phyloP scores from a whole-genome alignment of 2,888 invertebrate genomes.

The Aproaerema taeniolella region DNA sequence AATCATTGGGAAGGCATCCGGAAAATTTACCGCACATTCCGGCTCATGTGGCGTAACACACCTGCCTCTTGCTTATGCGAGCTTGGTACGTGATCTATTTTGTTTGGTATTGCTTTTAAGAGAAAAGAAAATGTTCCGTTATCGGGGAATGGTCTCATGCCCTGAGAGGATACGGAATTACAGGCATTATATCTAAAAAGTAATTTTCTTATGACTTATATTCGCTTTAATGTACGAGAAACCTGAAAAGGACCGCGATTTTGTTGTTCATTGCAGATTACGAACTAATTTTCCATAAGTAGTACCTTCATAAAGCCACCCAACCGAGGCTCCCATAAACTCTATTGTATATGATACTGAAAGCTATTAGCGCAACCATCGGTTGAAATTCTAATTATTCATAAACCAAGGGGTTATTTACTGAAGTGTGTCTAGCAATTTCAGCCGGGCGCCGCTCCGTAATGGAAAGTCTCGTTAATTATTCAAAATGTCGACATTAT shows the following conservation, averaged over 20 bases:
- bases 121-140: slow-evolving; percentile 17
- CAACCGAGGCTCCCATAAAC: slow-evolving; percentile 5
- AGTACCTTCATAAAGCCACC: too few species aligned
- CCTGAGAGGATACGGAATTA: too few species aligned
- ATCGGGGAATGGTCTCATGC: neutral
- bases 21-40: slow-evolving; percentile 79
- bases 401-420: slow-evolving; percentile 43
- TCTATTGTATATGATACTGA: slow-evolving; percentile 16
- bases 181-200: too few species aligned
- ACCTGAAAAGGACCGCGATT: too few species aligned
- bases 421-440: slow-evolving; percentile 44
- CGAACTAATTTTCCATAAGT: too few species aligned
- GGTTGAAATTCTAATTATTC: slow-evolving; percentile 37
- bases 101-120: slow-evolving; percentile 44
- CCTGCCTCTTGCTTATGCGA: slow-evolving; percentile 65
- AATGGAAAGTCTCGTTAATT: slow-evolving; percentile 52
- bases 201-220: too few species aligned
- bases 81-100: slow-evolving; percentile 63
- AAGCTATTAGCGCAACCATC: slow-evolving; percentile 26
- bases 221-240: too few species aligned
- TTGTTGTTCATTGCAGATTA: too few species aligned
- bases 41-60: slow-evolving; percentile 64
- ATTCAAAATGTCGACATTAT: slow-evolving; percentile 67
- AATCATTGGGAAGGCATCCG: slow-evolving; percentile 87
- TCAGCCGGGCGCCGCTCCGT: slow-evolving; percentile 28